Evolutionary conservation across 2,888 invertebrate genomes (phyloP), one percentile per base, ranked within the genome.

Genomic region (Chirona hameri): DNA sequence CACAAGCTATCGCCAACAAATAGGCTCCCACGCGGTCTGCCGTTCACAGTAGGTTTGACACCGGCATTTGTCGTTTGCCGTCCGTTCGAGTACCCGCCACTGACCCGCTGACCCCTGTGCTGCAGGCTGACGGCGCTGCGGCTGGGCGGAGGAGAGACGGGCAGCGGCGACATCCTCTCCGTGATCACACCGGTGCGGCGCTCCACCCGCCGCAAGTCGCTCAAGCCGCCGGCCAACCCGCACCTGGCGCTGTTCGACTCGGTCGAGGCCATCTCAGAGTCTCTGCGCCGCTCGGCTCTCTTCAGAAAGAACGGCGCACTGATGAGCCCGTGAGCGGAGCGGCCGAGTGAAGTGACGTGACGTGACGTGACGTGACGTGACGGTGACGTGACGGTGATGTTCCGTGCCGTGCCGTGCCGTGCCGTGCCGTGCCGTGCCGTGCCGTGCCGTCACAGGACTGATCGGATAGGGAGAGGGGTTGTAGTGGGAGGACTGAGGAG

Each of bases 231-330:
- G n/a, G 18, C 80, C 52, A 29, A 80, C 80, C n/a, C 80, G 27
- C 80, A 80, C 29, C 9, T 80, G 80, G 80, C 52, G 27, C 48
- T 80, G 10, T 80, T 80, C 52, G 80, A 80, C 80, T 80, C 80
- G 14, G 27, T 80, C 15, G 80, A 80, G 27, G 80, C 80, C 27
- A 80, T 80, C 55, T 80, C 80, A 5, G 80, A 80, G 48, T 15
- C 29, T 27, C 80, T 80, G 80, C 80, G 80, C 52, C 80, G 29
- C 10, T 80, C 80, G 52, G 80, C 80, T 4, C 80, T 52, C 4
- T 80, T 80, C 55, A 14, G 52, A 12, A n/a, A 15, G 9, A 80
- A 80, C 29, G 27, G 52, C 52, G 80, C 80, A 5, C 80, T 80
- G 12, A 14, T 76, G 39, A 76, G 76, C 46, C 76, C 76, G 46